Evolutionary conservation across 2,888 invertebrate genomes (phyloP), one percentile per base, ranked within the genome.

Genomic region (Diabrotica balteata): DNA sequence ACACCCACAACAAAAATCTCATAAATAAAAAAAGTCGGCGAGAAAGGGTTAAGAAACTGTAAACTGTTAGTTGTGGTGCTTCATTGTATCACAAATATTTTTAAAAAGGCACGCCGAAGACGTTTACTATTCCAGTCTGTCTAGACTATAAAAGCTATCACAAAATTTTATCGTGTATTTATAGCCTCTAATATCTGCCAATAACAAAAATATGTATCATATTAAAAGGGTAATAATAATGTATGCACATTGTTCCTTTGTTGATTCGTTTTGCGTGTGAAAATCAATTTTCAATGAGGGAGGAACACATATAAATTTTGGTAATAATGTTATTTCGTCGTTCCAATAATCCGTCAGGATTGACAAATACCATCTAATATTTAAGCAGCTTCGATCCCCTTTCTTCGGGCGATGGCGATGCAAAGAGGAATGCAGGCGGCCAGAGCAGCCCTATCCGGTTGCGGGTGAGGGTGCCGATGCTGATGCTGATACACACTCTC

Each of bases 341-440:
- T 68, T 75, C 72, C 72, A 70, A 74, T 74, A 73, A 75, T 73
- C 74, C 74, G 71, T 72, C 73, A 72, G 74, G 74, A 78, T 78
- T 79, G 79, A 79, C 78, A 79, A 79, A 79, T 79, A 76, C 74
- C 76, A 76, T 75, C 75, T 78, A 79, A 79, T 78, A 70, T 66
- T 70, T 64, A 66, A 69, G 59, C 69, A 69, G 62, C 53, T 58
- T 58, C 65, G 65, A 68, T 68, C 65, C 65, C 68, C 62, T 59
- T 64, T 68, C 65, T 61, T 69, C 52, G 69, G 60, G 59, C 57
- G 63, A 70, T 72, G 57, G 58, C 58, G 58, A 70, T 72, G 69
- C 68, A 73, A 69, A 73, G 70, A 66, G 74, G 73, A 74, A 74
- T 73, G 72, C 72, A 68, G 44, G 55, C 55, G 9, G 46, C 7